These are phyloP conservation scores for Osedax frankpressi DNA, from an alignment of 2,888 invertebrate species.

Conservation along the genomic window DNA sequence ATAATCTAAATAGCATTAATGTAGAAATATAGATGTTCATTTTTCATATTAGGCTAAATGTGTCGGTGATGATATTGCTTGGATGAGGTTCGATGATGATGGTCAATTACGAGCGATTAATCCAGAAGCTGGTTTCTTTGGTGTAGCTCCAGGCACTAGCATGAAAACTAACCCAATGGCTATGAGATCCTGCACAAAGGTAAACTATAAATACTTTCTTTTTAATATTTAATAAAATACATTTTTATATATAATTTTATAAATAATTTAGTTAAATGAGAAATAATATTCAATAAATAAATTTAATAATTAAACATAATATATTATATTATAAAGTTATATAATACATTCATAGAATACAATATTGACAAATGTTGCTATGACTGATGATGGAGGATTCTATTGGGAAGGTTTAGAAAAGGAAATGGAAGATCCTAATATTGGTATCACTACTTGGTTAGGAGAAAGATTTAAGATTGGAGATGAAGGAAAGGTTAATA, in stretches of 20 bases:
- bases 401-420: constrained; percentile 34
- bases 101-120: constrained; percentile 30
- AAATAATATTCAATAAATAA: too few species aligned
- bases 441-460: constrained; percentile 26
- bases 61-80: constrained; percentile 30
- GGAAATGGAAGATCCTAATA: constrained; percentile 20
- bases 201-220: background rate
- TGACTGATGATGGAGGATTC: constrained; percentile 31
- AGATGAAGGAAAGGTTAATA: constrained; percentile 4
- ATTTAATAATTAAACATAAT: too few species aligned
- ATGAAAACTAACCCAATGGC: constrained; percentile 31
- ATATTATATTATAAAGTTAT: too few species aligned
- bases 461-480: constrained; percentile 28
- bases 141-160: constrained; percentile 44
- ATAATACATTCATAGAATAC: too few species aligned
- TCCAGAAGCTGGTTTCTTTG: constrained; percentile 31
- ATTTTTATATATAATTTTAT: background rate
- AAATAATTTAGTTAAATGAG: too few species aligned
- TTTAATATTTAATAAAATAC: background rate
- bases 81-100: constrained; percentile 30
- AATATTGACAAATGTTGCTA: constrained; percentile 33
- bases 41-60: constrained; percentile 31
- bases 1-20: too few species aligned
- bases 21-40: too few species aligned
- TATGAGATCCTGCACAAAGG: constrained; percentile 27